Conservation (phyloP, 1,140 invertebrate species). For the Drosophila kohkoa region DNA sequence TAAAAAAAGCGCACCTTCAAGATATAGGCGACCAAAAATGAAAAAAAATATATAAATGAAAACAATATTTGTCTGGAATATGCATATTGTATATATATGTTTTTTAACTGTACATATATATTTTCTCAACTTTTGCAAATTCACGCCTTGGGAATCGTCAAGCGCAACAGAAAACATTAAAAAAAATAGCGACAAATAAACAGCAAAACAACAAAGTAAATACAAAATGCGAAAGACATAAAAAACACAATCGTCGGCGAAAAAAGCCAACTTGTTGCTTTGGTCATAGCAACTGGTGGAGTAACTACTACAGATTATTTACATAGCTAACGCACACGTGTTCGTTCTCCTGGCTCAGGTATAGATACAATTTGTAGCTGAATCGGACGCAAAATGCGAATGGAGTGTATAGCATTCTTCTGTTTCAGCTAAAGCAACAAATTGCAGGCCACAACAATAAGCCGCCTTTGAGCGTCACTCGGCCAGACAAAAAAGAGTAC, state of each 20-base stretch:
- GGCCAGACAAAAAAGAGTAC: constrained; percentile 23
- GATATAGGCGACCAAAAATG: constrained; percentile 13
- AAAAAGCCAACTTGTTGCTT: constrained; percentile 65
- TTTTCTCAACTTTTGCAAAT: constrained; percentile 14
- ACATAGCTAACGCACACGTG: constrained; percentile 55
- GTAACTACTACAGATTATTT: constrained; percentile 41
- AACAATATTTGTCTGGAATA: background rate
- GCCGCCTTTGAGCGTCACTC: constrained; percentile 65
- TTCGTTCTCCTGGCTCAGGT: constrained; percentile 15
- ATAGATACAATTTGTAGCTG: constrained; percentile 16
- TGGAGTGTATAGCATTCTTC: constrained; percentile 64
- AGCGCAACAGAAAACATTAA: constrained; percentile 15
- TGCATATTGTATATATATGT: constrained; percentile 1
- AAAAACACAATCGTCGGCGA: constrained; percentile 4
- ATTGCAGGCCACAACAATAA: constrained; percentile 56
- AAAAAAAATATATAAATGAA: background rate
- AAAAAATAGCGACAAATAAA: constrained; percentile 13
- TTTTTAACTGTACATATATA: background rate
- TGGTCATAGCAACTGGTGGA: constrained; percentile 53
- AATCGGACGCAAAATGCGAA: constrained; percentile 16
- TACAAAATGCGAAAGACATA: constrained; percentile 17
- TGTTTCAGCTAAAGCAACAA: constrained; percentile 67
- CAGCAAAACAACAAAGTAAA: constrained; percentile 9
- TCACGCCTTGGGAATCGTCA: constrained; percentile 31
- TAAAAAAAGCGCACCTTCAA: constrained; percentile 20